phyloP scores from a whole-genome alignment of 2,888 invertebrate genomes.

The Erebia ligea region DNA sequence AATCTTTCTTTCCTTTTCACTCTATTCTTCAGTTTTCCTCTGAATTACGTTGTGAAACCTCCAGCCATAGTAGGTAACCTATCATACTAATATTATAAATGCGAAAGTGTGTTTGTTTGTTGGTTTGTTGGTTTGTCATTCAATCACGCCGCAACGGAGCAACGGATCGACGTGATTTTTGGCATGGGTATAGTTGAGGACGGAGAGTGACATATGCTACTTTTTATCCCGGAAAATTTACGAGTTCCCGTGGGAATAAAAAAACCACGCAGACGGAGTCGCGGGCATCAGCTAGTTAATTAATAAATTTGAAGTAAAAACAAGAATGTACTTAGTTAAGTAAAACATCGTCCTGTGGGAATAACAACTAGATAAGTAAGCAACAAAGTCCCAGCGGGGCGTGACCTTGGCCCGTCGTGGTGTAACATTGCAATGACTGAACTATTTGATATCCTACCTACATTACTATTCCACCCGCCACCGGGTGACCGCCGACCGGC shows the following conservation, averaged over 20 bases:
- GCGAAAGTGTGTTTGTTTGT: no score
- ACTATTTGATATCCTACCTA: background rate
- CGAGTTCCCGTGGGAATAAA: no score
- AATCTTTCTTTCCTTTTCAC: background rate
- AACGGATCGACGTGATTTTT: no score
- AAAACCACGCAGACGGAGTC: no score
- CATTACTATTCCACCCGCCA: conserved; percentile 10
- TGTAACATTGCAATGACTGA: background rate
- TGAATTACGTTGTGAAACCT: background rate
- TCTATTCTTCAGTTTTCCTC: background rate
- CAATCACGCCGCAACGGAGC: no score
- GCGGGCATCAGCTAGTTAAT: no score
- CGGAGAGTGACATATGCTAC: no score
- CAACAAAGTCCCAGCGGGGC: background rate
- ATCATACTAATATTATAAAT: no score
- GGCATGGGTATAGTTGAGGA: no score
- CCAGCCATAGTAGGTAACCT: background rate
- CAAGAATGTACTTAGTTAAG: background rate
- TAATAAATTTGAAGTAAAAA: background rate
- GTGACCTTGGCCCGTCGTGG: conserved; percentile 1
- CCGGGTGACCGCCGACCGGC: no score
- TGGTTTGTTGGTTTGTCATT: no score
- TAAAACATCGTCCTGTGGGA: conserved; percentile 4
- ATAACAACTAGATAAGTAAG: background rate
- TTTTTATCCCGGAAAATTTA: no score